Conservation (phyloP, 2,113 vertebrate species). For the Actenoides hombroni region DNA sequence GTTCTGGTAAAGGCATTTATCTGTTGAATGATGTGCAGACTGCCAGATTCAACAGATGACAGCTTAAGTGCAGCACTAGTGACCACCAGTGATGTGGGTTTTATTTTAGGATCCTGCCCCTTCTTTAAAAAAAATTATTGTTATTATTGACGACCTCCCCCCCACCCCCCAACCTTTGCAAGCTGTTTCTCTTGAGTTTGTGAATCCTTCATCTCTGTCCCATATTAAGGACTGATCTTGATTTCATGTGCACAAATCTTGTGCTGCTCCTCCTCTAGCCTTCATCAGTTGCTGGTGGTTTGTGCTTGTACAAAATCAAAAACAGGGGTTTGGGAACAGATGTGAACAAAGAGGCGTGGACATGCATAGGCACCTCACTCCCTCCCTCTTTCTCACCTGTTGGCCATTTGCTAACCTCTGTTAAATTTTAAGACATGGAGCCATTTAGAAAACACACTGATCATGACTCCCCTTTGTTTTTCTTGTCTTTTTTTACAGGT, state of each 20-base stretch:
- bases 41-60: conserved; percentile 75
- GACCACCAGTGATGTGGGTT: conserved; percentile 35
- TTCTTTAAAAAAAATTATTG: conserved; percentile 12
- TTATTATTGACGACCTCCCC: conserved; percentile 8
- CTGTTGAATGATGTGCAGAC: conserved; percentile 57
- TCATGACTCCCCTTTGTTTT: neutral
- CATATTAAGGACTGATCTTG: neutral
- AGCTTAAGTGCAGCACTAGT: conserved; percentile 42
- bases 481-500: neutral
- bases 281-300: neutral
- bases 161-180: neutral
- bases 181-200: neutral
- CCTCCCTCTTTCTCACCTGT: neutral
- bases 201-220: neutral
- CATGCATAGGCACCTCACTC: neutral
- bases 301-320: neutral
- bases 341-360: neutral
- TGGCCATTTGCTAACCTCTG: neutral
- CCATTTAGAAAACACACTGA: neutral
- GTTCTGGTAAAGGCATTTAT: conserved; percentile 81
- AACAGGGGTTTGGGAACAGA: conserved; percentile 16
- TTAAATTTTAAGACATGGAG: neutral
- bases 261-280: neutral
- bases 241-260: neutral
- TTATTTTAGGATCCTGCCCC: conserved; percentile 48